Percentiles rank a stretch among this genome's conserved stretches.
These are phyloP conservation scores for Embidobia sp. DNA, from an alignment of 2,888 invertebrate species.

Conservation along the genomic window DNA sequence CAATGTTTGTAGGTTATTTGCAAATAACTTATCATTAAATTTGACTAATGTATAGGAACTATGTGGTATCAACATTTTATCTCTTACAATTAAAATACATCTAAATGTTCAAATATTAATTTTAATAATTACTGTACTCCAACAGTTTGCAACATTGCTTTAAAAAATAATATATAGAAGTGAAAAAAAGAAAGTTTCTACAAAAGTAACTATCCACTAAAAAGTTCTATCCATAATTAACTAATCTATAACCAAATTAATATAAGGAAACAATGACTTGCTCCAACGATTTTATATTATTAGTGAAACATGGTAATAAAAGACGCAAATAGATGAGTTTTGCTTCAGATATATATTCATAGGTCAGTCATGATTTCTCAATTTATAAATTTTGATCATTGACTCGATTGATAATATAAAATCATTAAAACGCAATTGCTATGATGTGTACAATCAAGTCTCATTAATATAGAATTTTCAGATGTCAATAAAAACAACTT, in stretches of 20 bases:
- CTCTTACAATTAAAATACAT: too few relatives aligned
- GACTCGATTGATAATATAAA: background rate
- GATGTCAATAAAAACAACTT: too few relatives aligned
- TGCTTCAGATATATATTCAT: too few relatives aligned
- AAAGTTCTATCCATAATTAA: constrained; percentile 23
- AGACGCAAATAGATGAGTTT: too few relatives aligned
- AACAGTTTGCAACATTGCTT: constrained; percentile 41
- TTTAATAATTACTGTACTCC: background rate
- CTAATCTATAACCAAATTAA: constrained; percentile 35
- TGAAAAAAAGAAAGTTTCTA: constrained; percentile 44
- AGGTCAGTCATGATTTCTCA: too few relatives aligned
- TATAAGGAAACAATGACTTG: constrained; percentile 15
- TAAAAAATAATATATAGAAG: constrained; percentile 39
- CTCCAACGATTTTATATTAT: constrained; percentile 1
- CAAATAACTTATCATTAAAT: too few relatives aligned
- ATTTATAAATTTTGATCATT: too few relatives aligned
- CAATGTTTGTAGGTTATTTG: constrained; percentile 49
- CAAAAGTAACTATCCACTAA: constrained; percentile 40
- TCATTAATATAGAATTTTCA: too few relatives aligned
- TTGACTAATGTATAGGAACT: too few relatives aligned
- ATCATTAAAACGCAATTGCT: too few relatives aligned
- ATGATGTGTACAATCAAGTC: too few relatives aligned
- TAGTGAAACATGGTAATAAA: background rate
- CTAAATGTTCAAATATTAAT: background rate
- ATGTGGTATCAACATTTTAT: too few relatives aligned